Evolutionary conservation across 2,888 invertebrate genomes (phyloP).

Genomic region (Diarsia dahlii): DNA sequence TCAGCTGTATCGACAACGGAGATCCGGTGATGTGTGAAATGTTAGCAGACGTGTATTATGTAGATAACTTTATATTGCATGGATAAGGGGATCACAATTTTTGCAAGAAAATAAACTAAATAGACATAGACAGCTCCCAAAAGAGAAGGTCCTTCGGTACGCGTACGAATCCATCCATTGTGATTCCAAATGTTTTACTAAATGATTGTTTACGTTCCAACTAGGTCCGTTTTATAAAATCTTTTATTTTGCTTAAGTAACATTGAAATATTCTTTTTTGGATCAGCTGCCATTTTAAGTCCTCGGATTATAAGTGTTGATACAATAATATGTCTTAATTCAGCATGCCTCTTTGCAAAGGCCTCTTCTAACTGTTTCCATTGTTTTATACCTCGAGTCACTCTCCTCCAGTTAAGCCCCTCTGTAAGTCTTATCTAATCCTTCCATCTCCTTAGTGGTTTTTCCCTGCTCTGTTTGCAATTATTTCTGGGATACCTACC

Average conservation of each 20-base stretch:
- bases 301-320: not conserved
- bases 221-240: not conserved
- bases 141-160: not conserved
- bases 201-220: slow-evolving; percentile 22
- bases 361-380: not conserved
- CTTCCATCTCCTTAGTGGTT: not conserved
- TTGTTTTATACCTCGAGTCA: not conserved
- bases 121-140: not conserved
- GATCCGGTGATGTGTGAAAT: not conserved
- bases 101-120: not conserved
- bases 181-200: slow-evolving; percentile 14
- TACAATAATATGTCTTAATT: not conserved
- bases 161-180: not conserved
- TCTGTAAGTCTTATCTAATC: too few species aligned
- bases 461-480: not conserved
- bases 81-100: not conserved
- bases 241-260: not conserved
- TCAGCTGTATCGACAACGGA: not conserved
- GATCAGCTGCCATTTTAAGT: not conserved
- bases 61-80: not conserved
- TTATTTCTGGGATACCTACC: too few species aligned
- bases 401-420: not conserved
- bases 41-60: not conserved
- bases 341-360: not conserved
- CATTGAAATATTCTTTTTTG: not conserved